Evolutionary conservation across 2,888 invertebrate species (phyloP).

Genomic region (Thymelicus sylvestris): DNA sequence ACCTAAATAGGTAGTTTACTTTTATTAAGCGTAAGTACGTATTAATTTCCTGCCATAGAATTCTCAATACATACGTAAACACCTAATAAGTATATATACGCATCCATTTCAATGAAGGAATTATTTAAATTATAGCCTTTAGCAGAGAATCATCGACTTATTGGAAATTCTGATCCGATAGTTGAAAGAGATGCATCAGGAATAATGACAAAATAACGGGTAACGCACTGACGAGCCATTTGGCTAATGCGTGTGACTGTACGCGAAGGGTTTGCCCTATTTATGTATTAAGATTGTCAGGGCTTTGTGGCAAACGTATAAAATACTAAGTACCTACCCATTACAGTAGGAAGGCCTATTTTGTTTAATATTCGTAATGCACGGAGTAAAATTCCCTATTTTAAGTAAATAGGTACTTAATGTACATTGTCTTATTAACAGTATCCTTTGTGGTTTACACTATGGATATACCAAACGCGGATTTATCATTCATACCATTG

Average conservation of each 20-base stretch:
- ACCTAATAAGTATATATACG: neutral
- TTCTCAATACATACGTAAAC: neutral
- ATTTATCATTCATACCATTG: too few relatives aligned
- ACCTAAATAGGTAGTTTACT: neutral
- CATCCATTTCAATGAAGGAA: conserved; percentile 21
- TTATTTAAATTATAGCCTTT: conserved; percentile 38
- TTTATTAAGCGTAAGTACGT: neutral
- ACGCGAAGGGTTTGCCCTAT: conserved; percentile 38
- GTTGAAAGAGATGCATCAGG: conserved; percentile 45
- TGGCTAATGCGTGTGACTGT: conserved; percentile 43
- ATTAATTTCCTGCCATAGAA: neutral
- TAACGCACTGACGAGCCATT: conserved; percentile 44
- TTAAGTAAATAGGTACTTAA: too few relatives aligned
- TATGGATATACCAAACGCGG: too few relatives aligned
- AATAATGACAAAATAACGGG: conserved; percentile 49
- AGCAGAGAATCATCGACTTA: conserved; percentile 41
- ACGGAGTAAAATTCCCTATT: too few relatives aligned
- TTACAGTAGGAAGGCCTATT: neutral
- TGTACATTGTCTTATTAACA: too few relatives aligned
- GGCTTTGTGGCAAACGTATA: conserved; percentile 4
- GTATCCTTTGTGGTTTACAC: too few relatives aligned
- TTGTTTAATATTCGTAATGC: neutral
- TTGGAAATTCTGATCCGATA: conserved; percentile 45
- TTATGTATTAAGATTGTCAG: conserved; percentile 14
- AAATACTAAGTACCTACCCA: conserved; percentile 17